These are phyloP conservation scores for Loris lydekkerianus DNA, from an alignment of 2,797 vertebrate species.

Conservation along the genomic window DNA sequence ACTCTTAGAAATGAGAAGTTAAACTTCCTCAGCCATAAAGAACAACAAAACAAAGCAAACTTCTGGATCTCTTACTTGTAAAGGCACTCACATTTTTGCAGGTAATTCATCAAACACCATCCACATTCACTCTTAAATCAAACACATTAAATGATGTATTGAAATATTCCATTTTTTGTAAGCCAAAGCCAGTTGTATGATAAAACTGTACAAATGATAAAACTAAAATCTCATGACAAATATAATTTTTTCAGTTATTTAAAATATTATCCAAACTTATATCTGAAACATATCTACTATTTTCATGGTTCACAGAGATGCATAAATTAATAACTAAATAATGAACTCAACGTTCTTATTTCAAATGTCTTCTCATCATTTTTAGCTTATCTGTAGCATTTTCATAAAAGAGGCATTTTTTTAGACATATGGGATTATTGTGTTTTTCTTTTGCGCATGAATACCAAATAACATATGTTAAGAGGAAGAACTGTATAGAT, in stretches of 20 bases:
- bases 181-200: neutral
- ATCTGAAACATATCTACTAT: neutral
- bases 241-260: neutral
- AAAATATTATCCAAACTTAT: neutral
- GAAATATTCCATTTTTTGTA: conserved; percentile 9
- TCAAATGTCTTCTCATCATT: neutral
- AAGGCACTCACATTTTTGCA: neutral
- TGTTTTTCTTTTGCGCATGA: neutral
- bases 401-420: conserved; percentile 42
- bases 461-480: conserved; percentile 41
- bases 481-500: neutral
- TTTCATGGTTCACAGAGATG: neutral
- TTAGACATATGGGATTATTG: neutral
- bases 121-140: neutral
- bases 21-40: neutral
- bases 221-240: conserved; percentile 12
- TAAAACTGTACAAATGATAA: neutral
- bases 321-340: conserved; percentile 10
- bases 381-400: neutral
- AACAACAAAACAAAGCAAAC: neutral
- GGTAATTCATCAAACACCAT: neutral
- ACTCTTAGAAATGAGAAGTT: neutral
- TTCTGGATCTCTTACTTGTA: neutral
- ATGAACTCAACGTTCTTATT: conserved; percentile 24
- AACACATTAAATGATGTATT: neutral